Conservation (phyloP, 1,140 invertebrate genomes). For the Galleria mellonella region DNA sequence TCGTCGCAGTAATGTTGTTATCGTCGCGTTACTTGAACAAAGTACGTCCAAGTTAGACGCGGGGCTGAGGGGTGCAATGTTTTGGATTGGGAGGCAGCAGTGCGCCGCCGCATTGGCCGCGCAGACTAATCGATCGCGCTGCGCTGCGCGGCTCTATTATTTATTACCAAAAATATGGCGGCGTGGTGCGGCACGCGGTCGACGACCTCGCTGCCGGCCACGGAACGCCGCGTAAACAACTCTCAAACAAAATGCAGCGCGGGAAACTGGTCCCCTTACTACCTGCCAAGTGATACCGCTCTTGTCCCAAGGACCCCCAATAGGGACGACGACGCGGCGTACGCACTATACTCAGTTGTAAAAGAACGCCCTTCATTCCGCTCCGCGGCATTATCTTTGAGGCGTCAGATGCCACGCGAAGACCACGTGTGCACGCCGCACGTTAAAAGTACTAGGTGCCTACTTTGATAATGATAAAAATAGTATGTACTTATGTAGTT, state of each 20-base stretch:
- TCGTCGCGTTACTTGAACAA: too few relatives aligned
- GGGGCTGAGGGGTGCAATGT: slow-evolving; percentile 54
- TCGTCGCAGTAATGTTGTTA: too few relatives aligned
- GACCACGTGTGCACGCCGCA: slow-evolving; percentile 3
- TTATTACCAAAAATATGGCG: slow-evolving; percentile 70
- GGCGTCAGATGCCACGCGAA: slow-evolving; percentile 8
- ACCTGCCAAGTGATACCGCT: slow-evolving; percentile 21
- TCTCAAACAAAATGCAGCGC: slow-evolving; percentile 44
- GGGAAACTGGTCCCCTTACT: slow-evolving; percentile 48
- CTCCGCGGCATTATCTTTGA: slow-evolving; percentile 2
- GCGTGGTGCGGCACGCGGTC: slow-evolving; percentile 60
- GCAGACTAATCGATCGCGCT: slow-evolving; percentile 57
- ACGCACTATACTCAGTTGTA: not conserved
- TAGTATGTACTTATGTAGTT: too few relatives aligned
- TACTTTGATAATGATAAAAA: too few relatives aligned
- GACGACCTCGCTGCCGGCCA: slow-evolving; percentile 43
- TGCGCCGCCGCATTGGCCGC: slow-evolving; percentile 57
- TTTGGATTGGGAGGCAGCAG: slow-evolving; percentile 39
- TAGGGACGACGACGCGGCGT: not conserved
- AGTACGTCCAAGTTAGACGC: not conserved
- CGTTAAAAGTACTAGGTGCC: too few relatives aligned
- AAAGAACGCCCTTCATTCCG: not conserved
- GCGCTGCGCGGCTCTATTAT: slow-evolving; percentile 63
- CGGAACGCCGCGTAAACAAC: slow-evolving; percentile 61
- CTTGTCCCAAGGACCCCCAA: slow-evolving; percentile 4